Conservation (phyloP, 1,140 invertebrate species). For the Vanessa atalanta region DNA sequence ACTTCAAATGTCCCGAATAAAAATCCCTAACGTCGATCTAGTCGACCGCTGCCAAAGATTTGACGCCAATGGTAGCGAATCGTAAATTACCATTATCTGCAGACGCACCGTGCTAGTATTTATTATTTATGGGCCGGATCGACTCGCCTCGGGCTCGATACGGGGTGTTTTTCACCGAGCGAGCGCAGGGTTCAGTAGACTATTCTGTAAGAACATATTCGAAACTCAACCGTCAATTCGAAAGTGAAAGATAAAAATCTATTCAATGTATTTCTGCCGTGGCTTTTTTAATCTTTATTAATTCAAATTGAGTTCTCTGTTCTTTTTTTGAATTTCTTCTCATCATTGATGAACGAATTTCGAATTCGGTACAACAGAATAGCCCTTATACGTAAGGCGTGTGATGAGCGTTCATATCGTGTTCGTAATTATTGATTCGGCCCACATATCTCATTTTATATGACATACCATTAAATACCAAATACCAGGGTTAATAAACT, state of each 20-base stretch:
- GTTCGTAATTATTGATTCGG: conserved; percentile 42
- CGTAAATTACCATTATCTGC: conserved; percentile 81
- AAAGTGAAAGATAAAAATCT: background rate
- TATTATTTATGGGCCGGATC: conserved; percentile 81
- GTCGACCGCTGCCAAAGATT: conserved; percentile 66
- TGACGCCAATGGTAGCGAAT: conserved; percentile 71
- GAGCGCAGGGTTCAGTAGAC: conserved; percentile 47
- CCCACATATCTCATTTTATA: conserved; percentile 36
- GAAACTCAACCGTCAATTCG: background rate
- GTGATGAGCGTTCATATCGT: conserved; percentile 37
- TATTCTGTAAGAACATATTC: conserved; percentile 12
- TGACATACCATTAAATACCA: conserved; percentile 40
- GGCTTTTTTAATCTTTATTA: too few relatives aligned
- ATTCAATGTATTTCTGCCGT: background rate
- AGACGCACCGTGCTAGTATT: conserved; percentile 77
- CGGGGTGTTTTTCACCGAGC: conserved; percentile 61
- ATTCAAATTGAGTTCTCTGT: background rate
- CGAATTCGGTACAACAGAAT: background rate
- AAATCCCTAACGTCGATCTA: conserved; percentile 59
- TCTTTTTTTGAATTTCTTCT: background rate
- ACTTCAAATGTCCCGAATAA: conserved; percentile 27
- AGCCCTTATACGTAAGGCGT: conserved; percentile 1
- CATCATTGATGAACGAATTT: background rate
- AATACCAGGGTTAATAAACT: conserved; percentile 38
- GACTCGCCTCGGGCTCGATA: conserved; percentile 61